Conservation (phyloP, 2,797 vertebrate species). For the Crocidura indochinensis region DNA sequence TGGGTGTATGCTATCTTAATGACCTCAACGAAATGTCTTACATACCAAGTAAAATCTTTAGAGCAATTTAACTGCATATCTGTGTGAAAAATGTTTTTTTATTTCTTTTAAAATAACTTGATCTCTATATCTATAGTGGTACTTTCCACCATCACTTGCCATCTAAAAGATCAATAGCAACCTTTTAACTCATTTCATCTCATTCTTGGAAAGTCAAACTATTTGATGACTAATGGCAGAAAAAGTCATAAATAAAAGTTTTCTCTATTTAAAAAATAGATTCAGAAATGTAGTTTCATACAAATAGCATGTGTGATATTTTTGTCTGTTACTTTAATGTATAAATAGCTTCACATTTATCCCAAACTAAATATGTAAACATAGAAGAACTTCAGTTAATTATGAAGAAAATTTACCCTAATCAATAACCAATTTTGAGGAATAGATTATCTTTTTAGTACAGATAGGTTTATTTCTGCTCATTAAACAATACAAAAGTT, state of each 20-base stretch:
- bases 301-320: neutral
- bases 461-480: constrained; percentile 12
- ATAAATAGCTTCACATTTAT: constrained; percentile 21
- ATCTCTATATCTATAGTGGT: neutral
- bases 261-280: constrained; percentile 41
- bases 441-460: neutral
- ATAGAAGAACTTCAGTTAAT: neutral
- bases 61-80: constrained; percentile 40
- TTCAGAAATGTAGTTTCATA: neutral
- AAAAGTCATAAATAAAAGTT: neutral
- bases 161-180: constrained; percentile 20
- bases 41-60: neutral
- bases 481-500: constrained; percentile 64
- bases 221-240: neutral
- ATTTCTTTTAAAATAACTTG: neutral
- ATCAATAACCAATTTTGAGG: neutral
- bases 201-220: constrained; percentile 61
- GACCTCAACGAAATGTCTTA: neutral
- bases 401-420: neutral
- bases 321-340: neutral
- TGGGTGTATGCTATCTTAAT: constrained; percentile 48
- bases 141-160: neutral
- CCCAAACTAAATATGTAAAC: neutral
- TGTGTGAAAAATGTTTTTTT: constrained; percentile 23
- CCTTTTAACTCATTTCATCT: constrained; percentile 53